Evolutionary conservation across 2,888 invertebrate genomes (phyloP), one percentile per base, ranked within the genome.

Genomic region (Tryphoninae sp.): DNA sequence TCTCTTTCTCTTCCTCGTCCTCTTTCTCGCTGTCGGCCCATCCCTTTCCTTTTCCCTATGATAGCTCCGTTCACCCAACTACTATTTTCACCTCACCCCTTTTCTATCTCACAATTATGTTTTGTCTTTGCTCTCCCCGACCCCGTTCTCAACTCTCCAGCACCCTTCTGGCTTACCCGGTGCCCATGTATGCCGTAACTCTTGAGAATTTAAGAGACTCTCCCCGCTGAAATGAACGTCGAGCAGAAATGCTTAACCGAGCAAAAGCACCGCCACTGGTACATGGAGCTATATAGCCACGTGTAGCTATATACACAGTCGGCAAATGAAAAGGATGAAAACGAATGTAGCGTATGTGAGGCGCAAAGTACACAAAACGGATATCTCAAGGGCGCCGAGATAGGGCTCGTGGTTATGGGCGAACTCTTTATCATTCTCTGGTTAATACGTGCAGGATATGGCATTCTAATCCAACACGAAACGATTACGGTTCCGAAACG

Each of bases 81-180:
- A 45, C 64, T 64, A 78, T 78, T 78, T 65, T 71, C 78, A 72
- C 72, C 77, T 71, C 71, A 26, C 64, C 33, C 61, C 67, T 73
- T 68, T 67, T 62, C 23, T 49, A 68, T 67, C 67, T 67, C 73
- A 42, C 72, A 65, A 65, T 65, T 68, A 51, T 22, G 67, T 73
- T 68, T 73, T 59, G 78, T 78, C 78, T 51, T 53, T 73, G 45
- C 67, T 53, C 58, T 49, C 65, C 62, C 62, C 55, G 68, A 42
- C 16, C 78, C 78, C 59, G 13, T 2, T 22, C 78, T 55, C 13
- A 72, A 65, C 19, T 58, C 49, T 45, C 45, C 72, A 62, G 45
- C 45, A 45, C 45, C 64, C 11, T 11, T 7, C 49, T 61, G n/a
- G 45, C 45, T 33, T 55, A 26, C 59, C 33, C 59, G 23, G 26